A percentile compares a stretch with the other conserved stretches of the same genome.
These are phyloP conservation scores for Agrochola litura DNA, from an alignment of 2,888 invertebrate genomes.

Conservation along the genomic window DNA sequence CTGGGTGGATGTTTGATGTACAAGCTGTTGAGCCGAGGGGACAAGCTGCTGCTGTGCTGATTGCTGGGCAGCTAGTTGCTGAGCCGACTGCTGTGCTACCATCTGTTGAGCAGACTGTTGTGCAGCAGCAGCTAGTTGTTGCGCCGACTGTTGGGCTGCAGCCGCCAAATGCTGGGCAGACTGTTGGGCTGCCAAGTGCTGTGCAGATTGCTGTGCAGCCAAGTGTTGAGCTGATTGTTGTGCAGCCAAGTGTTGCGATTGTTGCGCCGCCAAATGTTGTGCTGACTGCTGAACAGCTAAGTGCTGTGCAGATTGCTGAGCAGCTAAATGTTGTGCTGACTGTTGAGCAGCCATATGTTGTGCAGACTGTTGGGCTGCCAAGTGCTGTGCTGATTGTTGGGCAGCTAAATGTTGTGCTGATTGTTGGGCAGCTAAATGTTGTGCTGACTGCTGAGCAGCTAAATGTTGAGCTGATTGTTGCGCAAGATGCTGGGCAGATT, in stretches of 20 bases:
- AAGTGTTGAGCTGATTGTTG: constrained; percentile 73
- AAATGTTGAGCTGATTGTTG: constrained; percentile 81
- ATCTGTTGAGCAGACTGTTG: constrained; percentile 80
- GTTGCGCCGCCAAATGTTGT: constrained; percentile 76
- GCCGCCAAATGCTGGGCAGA: constrained; percentile 80
- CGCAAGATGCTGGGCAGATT: constrained; percentile 76
- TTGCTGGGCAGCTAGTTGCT: constrained; percentile 84
- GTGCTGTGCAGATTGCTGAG: constrained; percentile 77
- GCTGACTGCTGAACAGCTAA: constrained; percentile 76
- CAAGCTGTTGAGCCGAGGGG: constrained; percentile 83
- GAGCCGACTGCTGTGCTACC: constrained; percentile 81
- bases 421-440: constrained; percentile 77
- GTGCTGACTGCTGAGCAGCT: constrained; percentile 78
- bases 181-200: constrained; percentile 74
- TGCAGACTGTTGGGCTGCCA: constrained; percentile 80
- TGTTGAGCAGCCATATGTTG: constrained; percentile 84
- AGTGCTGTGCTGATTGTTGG: constrained; percentile 81
- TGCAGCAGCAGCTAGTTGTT: constrained; percentile 79
- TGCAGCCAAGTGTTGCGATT: constrained; percentile 75
- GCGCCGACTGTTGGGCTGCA: constrained; percentile 81
- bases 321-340: constrained; percentile 78
- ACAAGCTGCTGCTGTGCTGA: constrained; percentile 86
- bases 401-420: constrained; percentile 79
- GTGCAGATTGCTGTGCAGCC: constrained; percentile 73
- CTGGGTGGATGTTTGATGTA: constrained; percentile 87